phyloP scores from a whole-genome alignment of 2,113 vertebrate species.

The Columba janthina region DNA sequence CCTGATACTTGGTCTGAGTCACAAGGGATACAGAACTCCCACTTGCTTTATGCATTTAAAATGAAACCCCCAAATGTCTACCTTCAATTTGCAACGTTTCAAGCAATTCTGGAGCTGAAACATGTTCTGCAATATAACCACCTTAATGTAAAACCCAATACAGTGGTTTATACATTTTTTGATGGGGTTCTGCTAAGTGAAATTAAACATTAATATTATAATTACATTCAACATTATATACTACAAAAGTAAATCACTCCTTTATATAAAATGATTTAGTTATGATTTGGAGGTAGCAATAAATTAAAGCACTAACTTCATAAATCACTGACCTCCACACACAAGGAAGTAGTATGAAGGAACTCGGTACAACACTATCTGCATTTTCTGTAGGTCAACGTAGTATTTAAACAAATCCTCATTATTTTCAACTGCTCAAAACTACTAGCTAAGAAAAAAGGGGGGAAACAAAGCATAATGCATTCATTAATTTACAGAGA shows the following conservation, averaged over 20 bases:
- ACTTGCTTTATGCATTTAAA: neutral
- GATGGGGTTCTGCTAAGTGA: neutral
- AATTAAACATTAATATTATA: neutral
- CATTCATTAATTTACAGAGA: neutral
- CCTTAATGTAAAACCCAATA: neutral
- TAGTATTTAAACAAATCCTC: neutral
- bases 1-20: neutral
- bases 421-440: neutral
- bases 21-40: neutral
- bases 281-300: neutral
- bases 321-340: neutral
- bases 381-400: neutral
- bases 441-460: neutral
- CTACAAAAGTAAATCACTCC: neutral
- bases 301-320: neutral
- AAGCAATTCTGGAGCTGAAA: neutral
- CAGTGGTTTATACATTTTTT: neutral
- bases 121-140: neutral
- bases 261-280: neutral
- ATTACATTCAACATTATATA: neutral
- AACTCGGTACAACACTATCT: neutral
- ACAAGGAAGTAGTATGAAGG: neutral
- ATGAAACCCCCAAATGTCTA: neutral
- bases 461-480: neutral
- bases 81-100: neutral